phyloP scores from a whole-genome alignment of 2,797 vertebrate species.

The Lepus townsendii region DNA sequence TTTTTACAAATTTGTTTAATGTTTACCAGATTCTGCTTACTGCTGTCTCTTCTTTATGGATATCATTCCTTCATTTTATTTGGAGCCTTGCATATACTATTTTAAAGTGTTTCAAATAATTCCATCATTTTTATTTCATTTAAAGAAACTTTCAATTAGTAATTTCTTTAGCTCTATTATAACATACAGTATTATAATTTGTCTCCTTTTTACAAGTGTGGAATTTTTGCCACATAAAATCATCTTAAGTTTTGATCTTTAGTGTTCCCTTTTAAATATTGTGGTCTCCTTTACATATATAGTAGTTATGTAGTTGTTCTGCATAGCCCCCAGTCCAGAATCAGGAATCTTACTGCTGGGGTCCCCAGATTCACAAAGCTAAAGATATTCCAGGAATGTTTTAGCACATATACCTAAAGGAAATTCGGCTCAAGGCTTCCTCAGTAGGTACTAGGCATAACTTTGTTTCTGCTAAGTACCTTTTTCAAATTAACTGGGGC shows the following conservation, averaged over 20 bases:
- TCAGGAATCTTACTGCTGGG: too few species aligned
- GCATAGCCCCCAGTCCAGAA: too few species aligned
- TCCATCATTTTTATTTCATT: neutral
- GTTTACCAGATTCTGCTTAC: neutral
- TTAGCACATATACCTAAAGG: neutral
- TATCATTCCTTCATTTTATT: neutral
- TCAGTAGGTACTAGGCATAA: neutral
- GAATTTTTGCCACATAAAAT: neutral
- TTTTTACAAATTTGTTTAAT: neutral
- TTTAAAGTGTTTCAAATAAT: neutral
- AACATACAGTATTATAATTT: neutral
- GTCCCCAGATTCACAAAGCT: neutral
- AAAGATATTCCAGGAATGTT: neutral
- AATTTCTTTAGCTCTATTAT: neutral
- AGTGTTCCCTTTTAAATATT: neutral
- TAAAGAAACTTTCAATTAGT: neutral
- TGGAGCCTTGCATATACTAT: neutral
- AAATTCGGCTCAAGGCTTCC: neutral
- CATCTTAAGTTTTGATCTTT: neutral
- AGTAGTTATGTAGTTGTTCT: neutral
- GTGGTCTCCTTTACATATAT: neutral
- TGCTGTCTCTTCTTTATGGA: neutral
- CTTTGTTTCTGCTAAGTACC: neutral
- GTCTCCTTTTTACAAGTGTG: neutral
- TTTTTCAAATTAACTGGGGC: neutral